Conservation (phyloP, 2,888 invertebrate genomes). For the Frankliniella intonsa region DNA sequence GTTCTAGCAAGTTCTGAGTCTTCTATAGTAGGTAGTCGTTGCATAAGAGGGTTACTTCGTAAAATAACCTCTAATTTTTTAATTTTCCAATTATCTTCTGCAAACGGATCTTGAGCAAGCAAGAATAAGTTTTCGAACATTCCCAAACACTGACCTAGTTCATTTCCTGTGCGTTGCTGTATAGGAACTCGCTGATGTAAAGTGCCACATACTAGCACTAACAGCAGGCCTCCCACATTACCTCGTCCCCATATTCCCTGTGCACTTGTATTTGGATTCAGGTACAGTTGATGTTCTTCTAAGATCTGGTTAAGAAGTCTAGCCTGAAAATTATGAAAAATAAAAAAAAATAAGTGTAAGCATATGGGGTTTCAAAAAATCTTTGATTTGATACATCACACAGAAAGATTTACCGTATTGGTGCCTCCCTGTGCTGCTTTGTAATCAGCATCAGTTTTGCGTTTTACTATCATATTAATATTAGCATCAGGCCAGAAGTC, state of each 20-base stretch:
- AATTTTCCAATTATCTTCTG: constrained; percentile 3
- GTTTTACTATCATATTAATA: neutral
- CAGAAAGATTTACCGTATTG: neutral
- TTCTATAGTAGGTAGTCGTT: neutral
- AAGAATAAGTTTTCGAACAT: constrained; percentile 11
- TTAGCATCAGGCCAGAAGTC: constrained; percentile 6
- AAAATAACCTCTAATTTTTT: constrained; percentile 1
- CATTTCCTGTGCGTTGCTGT: neutral
- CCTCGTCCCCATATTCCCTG: neutral
- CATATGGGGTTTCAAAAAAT: neutral
- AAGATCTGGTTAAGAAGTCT: neutral
- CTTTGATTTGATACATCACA: neutral
- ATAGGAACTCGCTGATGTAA: neutral
- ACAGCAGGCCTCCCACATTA: neutral
- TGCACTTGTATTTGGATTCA: neutral
- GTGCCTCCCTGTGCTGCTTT: neutral
- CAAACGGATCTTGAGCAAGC: neutral
- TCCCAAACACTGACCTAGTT: neutral
- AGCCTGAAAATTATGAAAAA: neutral
- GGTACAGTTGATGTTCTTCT: neutral
- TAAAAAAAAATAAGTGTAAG: neutral
- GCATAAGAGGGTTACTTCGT: neutral
- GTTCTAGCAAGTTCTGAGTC: neutral
- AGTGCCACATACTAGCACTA: neutral
- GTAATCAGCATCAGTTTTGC: neutral